Conservation (phyloP, 2,888 invertebrate genomes). For the Nomada goodeniana region DNA sequence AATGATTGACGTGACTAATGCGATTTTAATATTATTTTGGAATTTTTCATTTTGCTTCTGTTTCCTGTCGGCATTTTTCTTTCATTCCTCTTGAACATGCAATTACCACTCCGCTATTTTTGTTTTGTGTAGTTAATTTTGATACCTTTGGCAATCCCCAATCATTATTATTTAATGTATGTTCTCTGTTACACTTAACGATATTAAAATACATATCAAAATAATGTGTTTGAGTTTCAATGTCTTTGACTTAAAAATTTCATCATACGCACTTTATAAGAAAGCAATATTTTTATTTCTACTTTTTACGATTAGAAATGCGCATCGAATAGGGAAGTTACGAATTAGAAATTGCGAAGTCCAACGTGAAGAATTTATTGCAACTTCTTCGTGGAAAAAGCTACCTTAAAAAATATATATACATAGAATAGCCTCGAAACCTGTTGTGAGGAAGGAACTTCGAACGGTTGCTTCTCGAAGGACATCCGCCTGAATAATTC, state of each 20-base stretch:
- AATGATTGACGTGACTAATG: slow-evolving; percentile 65
- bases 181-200: no score
- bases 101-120: slow-evolving; percentile 40
- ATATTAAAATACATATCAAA: no score
- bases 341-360: not conserved
- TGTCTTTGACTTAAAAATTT: no score
- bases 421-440: slow-evolving; percentile 35
- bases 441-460: slow-evolving; percentile 72
- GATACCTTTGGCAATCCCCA: no score
- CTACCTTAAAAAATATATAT: not conserved
- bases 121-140: no score
- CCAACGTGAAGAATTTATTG: no score
- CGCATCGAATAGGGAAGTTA: not conserved
- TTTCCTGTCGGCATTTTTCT: slow-evolving; percentile 62
- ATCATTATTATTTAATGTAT: no score
- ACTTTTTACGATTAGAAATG: not conserved
- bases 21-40: slow-evolving; percentile 74
- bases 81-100: slow-evolving; percentile 21
- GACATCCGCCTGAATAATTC: slow-evolving; percentile 78
- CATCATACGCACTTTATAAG: no score
- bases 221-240: no score
- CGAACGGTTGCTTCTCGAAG: slow-evolving; percentile 71
- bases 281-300: no score
- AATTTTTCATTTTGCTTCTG: slow-evolving; percentile 65
- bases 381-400: not conserved